These are phyloP conservation scores for Otolemur garnettii DNA, from an alignment of 2,113 vertebrate genomes.

Conservation along the genomic window DNA sequence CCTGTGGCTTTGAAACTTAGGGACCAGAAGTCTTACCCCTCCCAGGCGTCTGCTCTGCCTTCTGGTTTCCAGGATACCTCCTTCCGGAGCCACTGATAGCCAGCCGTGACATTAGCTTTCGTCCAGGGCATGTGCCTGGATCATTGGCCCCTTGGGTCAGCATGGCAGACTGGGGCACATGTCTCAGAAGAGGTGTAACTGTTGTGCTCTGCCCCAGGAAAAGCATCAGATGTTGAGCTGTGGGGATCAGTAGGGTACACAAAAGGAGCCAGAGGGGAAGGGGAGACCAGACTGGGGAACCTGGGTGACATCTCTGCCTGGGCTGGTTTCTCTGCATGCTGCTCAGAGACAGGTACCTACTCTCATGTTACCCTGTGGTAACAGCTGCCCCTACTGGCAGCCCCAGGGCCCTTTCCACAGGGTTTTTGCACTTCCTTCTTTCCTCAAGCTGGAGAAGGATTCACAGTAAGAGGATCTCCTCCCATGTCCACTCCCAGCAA, in stretches of 20 bases:
- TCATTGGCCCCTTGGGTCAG: no score
- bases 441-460: not conserved
- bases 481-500: rapidly evolving
- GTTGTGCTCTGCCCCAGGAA: not conserved
- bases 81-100: not conserved
- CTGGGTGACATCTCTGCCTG: not conserved
- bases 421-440: no score
- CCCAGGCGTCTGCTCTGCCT: not conserved
- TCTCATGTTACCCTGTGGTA: not conserved
- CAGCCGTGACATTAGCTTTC: not conserved
- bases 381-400: not conserved
- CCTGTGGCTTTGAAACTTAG: not conserved
- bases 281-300: not conserved
- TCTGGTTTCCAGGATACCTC: not conserved
- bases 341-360: rapidly evolving
- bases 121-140: not conserved
- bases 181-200: not conserved
- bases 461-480: not conserved
- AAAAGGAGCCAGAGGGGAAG: not conserved
- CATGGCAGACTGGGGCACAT: not conserved
- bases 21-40: not conserved
- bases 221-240: rapidly evolving
- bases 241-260: not conserved
- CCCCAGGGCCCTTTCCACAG: not conserved
- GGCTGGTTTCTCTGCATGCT: not conserved